phyloP scores from a whole-genome alignment of 2,888 invertebrate genomes.

The Poecilus cupreus region DNA sequence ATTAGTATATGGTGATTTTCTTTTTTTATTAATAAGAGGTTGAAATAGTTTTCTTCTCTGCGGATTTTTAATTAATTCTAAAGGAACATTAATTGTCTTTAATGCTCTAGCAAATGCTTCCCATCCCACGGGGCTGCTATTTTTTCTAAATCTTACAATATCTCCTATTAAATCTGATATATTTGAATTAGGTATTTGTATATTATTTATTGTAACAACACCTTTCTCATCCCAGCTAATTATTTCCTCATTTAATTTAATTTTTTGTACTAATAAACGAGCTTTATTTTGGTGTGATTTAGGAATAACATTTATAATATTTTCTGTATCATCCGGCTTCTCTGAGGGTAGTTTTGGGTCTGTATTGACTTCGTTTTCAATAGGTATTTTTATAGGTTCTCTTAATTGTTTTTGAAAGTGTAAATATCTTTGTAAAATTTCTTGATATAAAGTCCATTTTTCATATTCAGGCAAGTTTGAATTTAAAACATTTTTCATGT shows the following conservation, averaged over 20 bases:
- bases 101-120: slow-evolving; percentile 5
- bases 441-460: slow-evolving; percentile 50
- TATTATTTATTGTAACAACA: slow-evolving; percentile 13
- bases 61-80: too few species aligned
- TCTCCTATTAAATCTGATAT: slow-evolving; percentile 37
- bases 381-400: slow-evolving; percentile 27
- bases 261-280: not conserved
- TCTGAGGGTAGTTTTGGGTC: not conserved
- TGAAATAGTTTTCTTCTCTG: too few species aligned
- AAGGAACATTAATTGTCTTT: slow-evolving; percentile 24
- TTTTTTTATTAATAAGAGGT: too few species aligned
- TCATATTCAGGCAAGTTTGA: slow-evolving; percentile 27
- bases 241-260: not conserved
- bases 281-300: slow-evolving; percentile 27
- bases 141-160: slow-evolving; percentile 16
- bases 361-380: not conserved
- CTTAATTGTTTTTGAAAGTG: slow-evolving; percentile 21
- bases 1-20: too few species aligned
- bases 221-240: slow-evolving; percentile 23
- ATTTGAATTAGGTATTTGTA: slow-evolving; percentile 20
- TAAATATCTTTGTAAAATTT: slow-evolving; percentile 52
- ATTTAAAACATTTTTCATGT: too few species aligned
- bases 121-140: not conserved
- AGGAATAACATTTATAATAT: slow-evolving; percentile 24
- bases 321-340: not conserved